These are phyloP conservation scores for Heterohyrax brucei DNA, from an alignment of 2,797 vertebrate species.

Conservation along the genomic window DNA sequence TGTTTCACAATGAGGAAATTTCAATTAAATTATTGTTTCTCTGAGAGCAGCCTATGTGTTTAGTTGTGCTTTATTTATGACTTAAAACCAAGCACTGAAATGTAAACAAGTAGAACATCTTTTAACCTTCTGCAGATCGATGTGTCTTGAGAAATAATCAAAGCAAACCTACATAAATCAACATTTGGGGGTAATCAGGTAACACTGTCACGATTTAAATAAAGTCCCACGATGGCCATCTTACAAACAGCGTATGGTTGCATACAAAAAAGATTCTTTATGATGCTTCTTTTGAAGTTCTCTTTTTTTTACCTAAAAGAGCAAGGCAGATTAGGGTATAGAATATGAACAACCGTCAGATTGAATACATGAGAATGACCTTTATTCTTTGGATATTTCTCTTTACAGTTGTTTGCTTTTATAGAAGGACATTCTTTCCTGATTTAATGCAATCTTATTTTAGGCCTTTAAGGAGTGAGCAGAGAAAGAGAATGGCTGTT, in stretches of 20 bases:
- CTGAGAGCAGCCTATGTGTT: conserved; percentile 29
- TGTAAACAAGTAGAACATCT: conserved; percentile 38
- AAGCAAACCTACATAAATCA: conserved; percentile 11
- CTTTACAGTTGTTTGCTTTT: background rate
- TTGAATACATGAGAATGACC: background rate
- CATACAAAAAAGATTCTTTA: conserved; percentile 20
- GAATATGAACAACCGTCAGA: conserved; percentile 18
- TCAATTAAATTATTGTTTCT: conserved; percentile 70
- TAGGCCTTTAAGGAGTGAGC: background rate
- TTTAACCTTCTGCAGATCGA: conserved; percentile 34
- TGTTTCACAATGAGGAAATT: conserved; percentile 50
- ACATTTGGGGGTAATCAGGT: background rate
- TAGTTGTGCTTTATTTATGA: conserved; percentile 59
- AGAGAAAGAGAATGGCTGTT: conserved; percentile 1
- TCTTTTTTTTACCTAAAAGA: conserved; percentile 45
- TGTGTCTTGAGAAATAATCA: conserved; percentile 31
- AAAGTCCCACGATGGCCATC: background rate
- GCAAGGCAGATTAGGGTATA: background rate
- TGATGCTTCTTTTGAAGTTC: conserved; percentile 46
- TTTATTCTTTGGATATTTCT: conserved; percentile 51
- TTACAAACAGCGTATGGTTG: conserved; percentile 22
- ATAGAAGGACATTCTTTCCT: conserved; percentile 39
- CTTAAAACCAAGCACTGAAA: conserved; percentile 49
- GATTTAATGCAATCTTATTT: conserved; percentile 38
- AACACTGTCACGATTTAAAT: conserved; percentile 46